A percentile compares a stretch with the other conserved stretches of the same genome.
These are phyloP conservation scores for Gopherus flavomarginatus DNA, from an alignment of 2,113 vertebrate species.

Conservation along the genomic window DNA sequence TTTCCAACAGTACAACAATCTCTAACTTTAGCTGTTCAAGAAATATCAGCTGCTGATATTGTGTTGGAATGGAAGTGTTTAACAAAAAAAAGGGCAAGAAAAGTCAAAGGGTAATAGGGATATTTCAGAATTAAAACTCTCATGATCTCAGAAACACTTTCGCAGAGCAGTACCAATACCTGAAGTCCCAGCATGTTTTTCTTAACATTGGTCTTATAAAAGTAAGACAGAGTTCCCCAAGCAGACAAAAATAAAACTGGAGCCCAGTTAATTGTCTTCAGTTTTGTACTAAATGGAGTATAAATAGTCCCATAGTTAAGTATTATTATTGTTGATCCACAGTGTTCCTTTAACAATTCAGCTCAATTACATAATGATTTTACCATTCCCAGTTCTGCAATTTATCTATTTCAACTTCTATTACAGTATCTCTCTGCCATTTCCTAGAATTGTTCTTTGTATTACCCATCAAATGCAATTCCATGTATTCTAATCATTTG, in stretches of 20 bases:
- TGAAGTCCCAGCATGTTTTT: not conserved
- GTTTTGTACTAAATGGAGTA: not conserved
- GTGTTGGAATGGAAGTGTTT: not conserved
- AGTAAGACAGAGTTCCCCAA: not conserved
- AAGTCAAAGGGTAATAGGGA: too few relatives aligned
- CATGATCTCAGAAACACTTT: not conserved
- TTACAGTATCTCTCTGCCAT: not conserved
- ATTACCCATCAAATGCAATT: not conserved
- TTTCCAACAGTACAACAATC: not conserved
- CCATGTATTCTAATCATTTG: not conserved
- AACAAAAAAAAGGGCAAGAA: too few relatives aligned
- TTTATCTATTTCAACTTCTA: not conserved
- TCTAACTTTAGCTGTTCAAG: not conserved
- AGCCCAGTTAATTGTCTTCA: not conserved
- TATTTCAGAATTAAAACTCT: not conserved
- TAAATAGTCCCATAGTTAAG: not conserved
- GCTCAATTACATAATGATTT: not conserved
- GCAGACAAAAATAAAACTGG: not conserved
- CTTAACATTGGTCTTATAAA: not conserved
- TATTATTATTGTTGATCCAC: not conserved
- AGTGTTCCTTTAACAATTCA: not conserved
- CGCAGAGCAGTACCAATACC: not conserved
- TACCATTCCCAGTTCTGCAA: not conserved
- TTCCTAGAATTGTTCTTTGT: not conserved
- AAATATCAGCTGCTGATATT: not conserved